These are phyloP conservation scores for Drosophila nigrodunni DNA, from an alignment of 1,140 invertebrate genomes.

Conservation along the genomic window DNA sequence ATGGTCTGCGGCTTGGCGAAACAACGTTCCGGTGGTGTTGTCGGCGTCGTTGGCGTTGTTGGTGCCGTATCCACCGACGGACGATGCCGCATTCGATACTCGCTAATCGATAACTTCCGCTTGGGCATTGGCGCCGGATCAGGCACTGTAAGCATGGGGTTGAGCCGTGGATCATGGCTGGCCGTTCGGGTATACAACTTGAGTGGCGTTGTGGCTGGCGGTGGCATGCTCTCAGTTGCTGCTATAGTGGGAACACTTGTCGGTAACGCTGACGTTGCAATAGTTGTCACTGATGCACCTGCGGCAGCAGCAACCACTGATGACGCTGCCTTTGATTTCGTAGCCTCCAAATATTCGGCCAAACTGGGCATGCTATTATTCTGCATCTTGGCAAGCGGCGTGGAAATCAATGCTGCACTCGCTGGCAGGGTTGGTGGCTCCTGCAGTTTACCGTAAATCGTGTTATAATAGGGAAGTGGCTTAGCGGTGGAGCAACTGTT, in stretches of 20 bases:
- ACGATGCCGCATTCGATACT: constrained; percentile 80
- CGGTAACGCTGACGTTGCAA: constrained; percentile 4
- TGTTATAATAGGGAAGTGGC: constrained; percentile 73
- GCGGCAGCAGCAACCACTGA: constrained; percentile 15
- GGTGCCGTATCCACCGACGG: constrained; percentile 70
- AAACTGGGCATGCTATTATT: constrained; percentile 61
- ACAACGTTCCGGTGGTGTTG: constrained; percentile 54
- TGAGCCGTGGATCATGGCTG: constrained; percentile 81
- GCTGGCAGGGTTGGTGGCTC: constrained; percentile 37
- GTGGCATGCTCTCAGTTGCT: constrained; percentile 49
- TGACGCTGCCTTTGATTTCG: constrained; percentile 46
- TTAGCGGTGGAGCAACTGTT: constrained; percentile 20
- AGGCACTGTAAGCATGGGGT: constrained; percentile 75
- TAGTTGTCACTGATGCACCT: not conserved
- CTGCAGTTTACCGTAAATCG: constrained; percentile 79
- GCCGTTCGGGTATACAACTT: constrained; percentile 77
- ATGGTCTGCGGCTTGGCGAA: constrained; percentile 70
- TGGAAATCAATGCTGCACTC: constrained; percentile 10
- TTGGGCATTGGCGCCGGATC: constrained; percentile 80
- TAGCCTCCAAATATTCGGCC: constrained; percentile 65
- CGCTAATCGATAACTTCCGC: constrained; percentile 82
- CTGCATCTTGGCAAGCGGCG: constrained; percentile 22
- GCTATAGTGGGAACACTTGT: not conserved
- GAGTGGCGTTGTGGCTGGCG: constrained; percentile 58
- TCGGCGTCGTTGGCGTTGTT: constrained; percentile 41